A percentile compares a stretch with the other conserved stretches of the same genome.
These are phyloP conservation scores for Malacoctenus gilli DNA, from an alignment of 2,797 vertebrate species.

Conservation along the genomic window DNA sequence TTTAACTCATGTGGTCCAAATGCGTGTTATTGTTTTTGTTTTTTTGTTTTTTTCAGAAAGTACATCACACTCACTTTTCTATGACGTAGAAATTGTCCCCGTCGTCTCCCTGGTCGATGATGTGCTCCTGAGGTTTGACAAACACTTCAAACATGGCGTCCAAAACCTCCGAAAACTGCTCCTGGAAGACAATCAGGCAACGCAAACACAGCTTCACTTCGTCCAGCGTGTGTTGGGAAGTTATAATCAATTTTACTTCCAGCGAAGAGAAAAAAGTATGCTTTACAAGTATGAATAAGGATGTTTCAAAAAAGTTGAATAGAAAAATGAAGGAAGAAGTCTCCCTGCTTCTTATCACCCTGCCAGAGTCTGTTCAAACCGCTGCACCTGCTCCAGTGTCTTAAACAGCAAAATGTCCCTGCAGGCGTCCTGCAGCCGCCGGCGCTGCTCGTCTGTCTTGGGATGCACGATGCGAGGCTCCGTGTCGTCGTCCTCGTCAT, in stretches of 20 bases:
- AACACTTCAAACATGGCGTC: conserved; percentile 95
- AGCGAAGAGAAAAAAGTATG: too few species aligned
- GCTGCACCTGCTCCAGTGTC: conserved; percentile 91
- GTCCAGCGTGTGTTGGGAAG: too few species aligned
- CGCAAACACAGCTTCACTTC: too few species aligned
- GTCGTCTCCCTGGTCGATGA: conserved; percentile 94
- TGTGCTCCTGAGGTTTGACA: conserved; percentile 90
- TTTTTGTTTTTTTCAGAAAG: too few species aligned
- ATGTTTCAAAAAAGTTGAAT: too few species aligned
- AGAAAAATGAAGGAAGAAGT: too few species aligned
- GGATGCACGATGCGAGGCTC: conserved; percentile 89
- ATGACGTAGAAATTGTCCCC: conserved; percentile 97
- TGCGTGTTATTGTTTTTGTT: too few species aligned
- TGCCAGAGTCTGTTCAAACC: too few species aligned
- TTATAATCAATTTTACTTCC: too few species aligned
- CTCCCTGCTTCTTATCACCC: too few species aligned
- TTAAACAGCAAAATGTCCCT: conserved; percentile 94
- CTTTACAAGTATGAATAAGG: too few species aligned
- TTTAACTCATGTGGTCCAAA: too few species aligned
- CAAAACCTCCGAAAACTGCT: conserved; percentile 93
- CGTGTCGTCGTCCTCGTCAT: conserved; percentile 89
- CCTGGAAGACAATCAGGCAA: conserved; percentile 71
- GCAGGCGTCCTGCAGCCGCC: conserved; percentile 92
- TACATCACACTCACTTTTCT: conserved; percentile 82
- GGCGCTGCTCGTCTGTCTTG: conserved; percentile 91